Evolutionary conservation across 2,797 vertebrate species (phyloP), one percentile per base, ranked within the genome.

Genomic region (Ciconia nigra): DNA sequence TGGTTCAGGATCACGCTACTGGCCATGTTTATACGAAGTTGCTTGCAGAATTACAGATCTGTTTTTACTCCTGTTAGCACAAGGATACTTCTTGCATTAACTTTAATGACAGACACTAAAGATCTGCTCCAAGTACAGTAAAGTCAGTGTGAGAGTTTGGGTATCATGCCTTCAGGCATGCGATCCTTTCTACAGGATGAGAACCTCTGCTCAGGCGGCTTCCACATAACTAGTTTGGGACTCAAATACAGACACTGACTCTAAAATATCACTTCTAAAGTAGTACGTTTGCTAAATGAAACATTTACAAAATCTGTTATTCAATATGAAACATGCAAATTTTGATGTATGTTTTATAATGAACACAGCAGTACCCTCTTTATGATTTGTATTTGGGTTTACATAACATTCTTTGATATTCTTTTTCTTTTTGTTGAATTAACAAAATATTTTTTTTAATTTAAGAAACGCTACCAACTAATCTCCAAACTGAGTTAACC

Each of bases 241-340:
- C 74, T 59, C 57, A 94, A 92, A 96, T 76, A 96, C 79, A 95
- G 94, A 97, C 70, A 89, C 49, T 26, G 22, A 91, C 89, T 94
- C 91, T 93, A 96, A 96, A 89, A 92, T 61, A 94, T 9, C 16
- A 84, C 49, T 91, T 94, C 86, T 72, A 92, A 91, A 90, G n/a
- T 52, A 93, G 91, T 62, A 86, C 21, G 51, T 81, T 91, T 84
- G 58, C 72, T 44, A 61, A 82, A 94, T 67, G 35, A 95, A 49
- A 57, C 67, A 73, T 19, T 46, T 35, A 22, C 13, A 31, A 73
- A 67, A 29, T 25, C 24, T 49, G 15, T 65, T 52, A 65, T 65
- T 90, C 67, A 44, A 10, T 15, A 61, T 7, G 20, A 91, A 88
- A 37, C 5, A 66, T n/a, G 35, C 5, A 35, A 10, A 52, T 57